Evolutionary conservation across 2,797 vertebrate genomes (phyloP), one percentile per base, ranked within the genome.

Genomic region (Pampus argenteus): DNA sequence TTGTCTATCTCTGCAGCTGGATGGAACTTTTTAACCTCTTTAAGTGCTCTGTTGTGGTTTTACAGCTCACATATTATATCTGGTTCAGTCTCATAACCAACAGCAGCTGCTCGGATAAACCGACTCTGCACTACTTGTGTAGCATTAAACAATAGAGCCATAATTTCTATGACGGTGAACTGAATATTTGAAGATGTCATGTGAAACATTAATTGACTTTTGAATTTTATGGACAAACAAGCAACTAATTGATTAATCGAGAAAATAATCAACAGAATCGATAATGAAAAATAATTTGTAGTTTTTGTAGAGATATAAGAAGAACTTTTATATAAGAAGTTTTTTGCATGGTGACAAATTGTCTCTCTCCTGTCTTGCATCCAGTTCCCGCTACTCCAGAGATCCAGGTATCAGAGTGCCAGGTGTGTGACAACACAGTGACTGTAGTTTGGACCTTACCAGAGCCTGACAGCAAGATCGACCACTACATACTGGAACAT

Each of bases 341-440:
- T n/a, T 65, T 47, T 55, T 29, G 5, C 17, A 63, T 23, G 7
- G 14, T 3, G 6, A 47, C 29, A 61, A n/a, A 51, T 18, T 3
- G 5, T 54, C 52, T 71, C 52, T 71, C 26, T 29, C 49, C 50
- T 55, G 48, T 69, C 3, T 0, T 42, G 64, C 64, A 42, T 63
- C 20, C 81, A 98, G 97, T 98, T 83, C 97, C 98, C 18, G 89
- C 96, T 18, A 95, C 96, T 15, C 97, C 98, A 0, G 94, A 97
- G 91, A 97, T 99, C 22, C 95, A 95, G 83, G 57, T 93, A 29
- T 91, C 95, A 0, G 96, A 98, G 86, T 97, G 96, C 6, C 92
- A 96, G 89, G 97, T 99, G 84, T 96, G 93, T 0, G 97, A 99
- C 83, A 99, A 99, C 93, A 97, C 96, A 0, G 94, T 97, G 86